Evolutionary conservation across 2,797 vertebrate species (phyloP).

Genomic region (Aulostomus chinensis): DNA sequence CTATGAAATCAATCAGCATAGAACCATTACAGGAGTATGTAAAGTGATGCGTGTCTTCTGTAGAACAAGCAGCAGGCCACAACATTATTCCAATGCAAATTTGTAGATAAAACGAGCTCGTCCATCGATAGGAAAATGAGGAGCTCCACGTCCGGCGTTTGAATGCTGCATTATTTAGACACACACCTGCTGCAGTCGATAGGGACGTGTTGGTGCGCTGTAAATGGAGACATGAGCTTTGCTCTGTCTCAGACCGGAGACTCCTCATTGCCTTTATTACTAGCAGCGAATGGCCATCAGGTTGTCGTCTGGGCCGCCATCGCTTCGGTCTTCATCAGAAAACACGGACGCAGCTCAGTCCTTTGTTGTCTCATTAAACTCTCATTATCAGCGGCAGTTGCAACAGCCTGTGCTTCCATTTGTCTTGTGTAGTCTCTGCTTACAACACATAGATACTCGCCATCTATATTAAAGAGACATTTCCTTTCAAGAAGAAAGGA

Average conservation of each 20-base stretch:
- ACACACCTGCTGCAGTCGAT: constrained; percentile 21
- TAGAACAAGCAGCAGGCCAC: neutral
- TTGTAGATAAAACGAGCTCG: constrained; percentile 19
- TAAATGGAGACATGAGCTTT: constrained; percentile 52
- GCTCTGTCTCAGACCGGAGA: constrained; percentile 47
- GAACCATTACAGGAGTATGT: constrained; percentile 35
- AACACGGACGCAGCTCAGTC: constrained; percentile 38
- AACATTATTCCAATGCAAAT: constrained; percentile 59
- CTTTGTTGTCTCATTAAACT: constrained; percentile 65
- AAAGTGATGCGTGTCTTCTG: constrained; percentile 16
- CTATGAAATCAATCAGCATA: constrained; percentile 39
- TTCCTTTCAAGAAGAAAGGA: too few species aligned
- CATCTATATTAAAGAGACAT: neutral
- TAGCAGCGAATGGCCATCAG: constrained; percentile 64
- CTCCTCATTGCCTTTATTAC: constrained; percentile 64
- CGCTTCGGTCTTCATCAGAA: constrained; percentile 57
- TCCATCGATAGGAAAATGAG: constrained; percentile 47
- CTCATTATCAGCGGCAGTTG: constrained; percentile 44
- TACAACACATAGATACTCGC: too few species aligned
- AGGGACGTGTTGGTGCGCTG: constrained; percentile 39
- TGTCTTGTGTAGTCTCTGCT: too few species aligned
- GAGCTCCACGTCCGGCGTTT: constrained; percentile 42
- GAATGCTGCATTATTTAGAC: constrained; percentile 49
- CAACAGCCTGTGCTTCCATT: constrained; percentile 29
- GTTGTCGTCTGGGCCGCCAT: constrained; percentile 48